A percentile compares a stretch with the other conserved stretches of the same genome.
Evolutionary conservation across 1,140 invertebrate species (phyloP).

Genomic region (Wasmannia auropunctata): DNA sequence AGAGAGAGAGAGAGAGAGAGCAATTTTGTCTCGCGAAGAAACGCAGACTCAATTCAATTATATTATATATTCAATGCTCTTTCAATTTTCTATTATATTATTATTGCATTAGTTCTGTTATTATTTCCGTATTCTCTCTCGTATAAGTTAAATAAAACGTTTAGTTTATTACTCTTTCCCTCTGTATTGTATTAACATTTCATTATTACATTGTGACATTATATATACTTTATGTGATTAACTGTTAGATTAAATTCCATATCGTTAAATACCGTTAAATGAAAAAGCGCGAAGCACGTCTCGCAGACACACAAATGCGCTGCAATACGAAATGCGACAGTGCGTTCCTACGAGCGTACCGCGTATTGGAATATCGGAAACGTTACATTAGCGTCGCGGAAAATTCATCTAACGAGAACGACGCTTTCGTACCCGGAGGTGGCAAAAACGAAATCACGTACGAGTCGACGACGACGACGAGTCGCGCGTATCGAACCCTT

Average conservation of each 20-base stretch:
- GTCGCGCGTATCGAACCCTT: conserved; percentile 41
- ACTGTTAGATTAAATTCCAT: not conserved
- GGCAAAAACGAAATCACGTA: conserved; percentile 40
- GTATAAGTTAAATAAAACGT: not conserved
- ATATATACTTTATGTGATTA: not conserved
- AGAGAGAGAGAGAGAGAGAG: no score
- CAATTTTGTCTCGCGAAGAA: not conserved
- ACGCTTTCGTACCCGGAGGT: not conserved
- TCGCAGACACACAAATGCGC: not conserved
- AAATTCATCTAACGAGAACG: conserved; percentile 27
- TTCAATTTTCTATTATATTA: not conserved
- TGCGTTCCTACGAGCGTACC: not conserved
- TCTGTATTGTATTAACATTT: not conserved
- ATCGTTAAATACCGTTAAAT: not conserved
- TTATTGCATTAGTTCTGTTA: not conserved
- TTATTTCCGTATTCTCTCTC: not conserved
- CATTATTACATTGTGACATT: not conserved
- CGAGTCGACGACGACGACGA: not conserved
- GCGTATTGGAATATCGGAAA: not conserved
- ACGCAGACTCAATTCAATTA: not conserved
- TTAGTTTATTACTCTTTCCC: not conserved
- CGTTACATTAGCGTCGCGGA: conserved; percentile 9
- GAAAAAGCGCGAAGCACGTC: not conserved
- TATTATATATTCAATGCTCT: not conserved
- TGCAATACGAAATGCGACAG: not conserved